Base-by-base conservation (phyloP, 2,113 vertebrate genomes). In the Chlamydotis undulata region DNA sequence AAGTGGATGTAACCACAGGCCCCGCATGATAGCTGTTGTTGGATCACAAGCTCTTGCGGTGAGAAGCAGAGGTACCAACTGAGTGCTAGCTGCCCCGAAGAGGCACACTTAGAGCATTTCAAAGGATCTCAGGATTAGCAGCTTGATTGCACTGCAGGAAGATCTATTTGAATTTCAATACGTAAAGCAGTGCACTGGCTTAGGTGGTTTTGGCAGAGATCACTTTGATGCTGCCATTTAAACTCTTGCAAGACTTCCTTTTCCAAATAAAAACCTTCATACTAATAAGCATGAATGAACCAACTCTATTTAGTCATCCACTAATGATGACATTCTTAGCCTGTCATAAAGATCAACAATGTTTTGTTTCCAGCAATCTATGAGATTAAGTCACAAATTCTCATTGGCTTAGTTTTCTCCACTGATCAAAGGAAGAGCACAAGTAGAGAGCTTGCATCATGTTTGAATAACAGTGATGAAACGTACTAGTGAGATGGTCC, bases 1-100 rank as follows among this genome's bases (percentile, higher is more conserved):
- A 59, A 64, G 19, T 19, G 23, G 21, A 33, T 55, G 75, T 16
- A 50, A 43, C 14, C 39, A 26, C 19, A 37, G 22, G 33, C 24
- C 23, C 25, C 0, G 4, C 19, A 80, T 29, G 50, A 60, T n/a
- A 71, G 35, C 0, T 1, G n/a, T 3, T 1, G n/a, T 3, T 59
- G 31, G 39, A 89, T 76, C 26, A 81, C n/a, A 85, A 17, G 26
- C 29, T 64, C 22, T 60, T 0, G 0, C 5, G 1, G 14, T 43
- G 39, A 64, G 50, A 70, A 76, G 29, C 56, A 71, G 63, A 59
- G 23, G 45, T 60, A 60, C 26, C 43, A 53, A 45, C 8, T 0
- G 4, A 59, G 67, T 35, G 39, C 31, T 15, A 35, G 23, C 25
- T 59, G 57, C 16, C 29, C 7, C 73, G 45, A 49, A 49, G 5